A percentile compares a stretch with the other conserved stretches of the same genome.
phyloP scores from a whole-genome alignment of 1,140 invertebrate genomes.

The Polypedilum pembai region DNA sequence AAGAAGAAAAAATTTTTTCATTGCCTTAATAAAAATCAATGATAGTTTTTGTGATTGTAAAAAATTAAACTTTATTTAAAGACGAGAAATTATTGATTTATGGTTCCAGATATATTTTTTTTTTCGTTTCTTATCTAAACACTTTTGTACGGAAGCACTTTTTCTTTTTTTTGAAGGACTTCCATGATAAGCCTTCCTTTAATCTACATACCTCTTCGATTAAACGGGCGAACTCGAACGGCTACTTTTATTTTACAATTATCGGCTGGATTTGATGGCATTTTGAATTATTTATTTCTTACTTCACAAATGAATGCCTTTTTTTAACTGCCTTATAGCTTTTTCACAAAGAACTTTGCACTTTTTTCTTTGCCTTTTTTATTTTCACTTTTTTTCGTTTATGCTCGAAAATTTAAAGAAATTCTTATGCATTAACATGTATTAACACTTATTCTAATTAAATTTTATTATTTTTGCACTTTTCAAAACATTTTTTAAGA shows the following conservation, averaged over 20 bases:
- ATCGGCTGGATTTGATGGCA: conserved; percentile 21
- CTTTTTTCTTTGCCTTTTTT: conserved; percentile 20
- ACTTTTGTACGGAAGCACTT: background rate
- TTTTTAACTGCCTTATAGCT: background rate
- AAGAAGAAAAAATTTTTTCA: background rate
- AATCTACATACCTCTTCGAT: conserved; percentile 70
- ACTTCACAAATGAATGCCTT: background rate
- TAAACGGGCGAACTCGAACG: conserved; percentile 90
- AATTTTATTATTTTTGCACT: background rate
- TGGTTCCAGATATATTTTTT: background rate
- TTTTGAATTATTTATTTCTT: conserved; percentile 16
- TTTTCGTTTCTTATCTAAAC: background rate
- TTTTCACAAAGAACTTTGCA: conserved; percentile 25
- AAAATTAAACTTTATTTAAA: too few species aligned
- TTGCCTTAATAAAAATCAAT: background rate
- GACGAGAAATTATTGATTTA: too few species aligned
- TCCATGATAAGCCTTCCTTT: conserved; percentile 39
- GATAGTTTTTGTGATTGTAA: background rate
- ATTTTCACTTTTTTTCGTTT: background rate
- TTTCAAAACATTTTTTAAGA: background rate
- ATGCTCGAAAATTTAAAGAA: background rate
- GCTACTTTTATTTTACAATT: conserved; percentile 87
- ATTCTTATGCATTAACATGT: background rate
- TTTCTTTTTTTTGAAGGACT: background rate
- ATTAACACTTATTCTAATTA: background rate